A percentile compares a stretch with the other conserved stretches of the same genome.
Evolutionary conservation across 2,797 vertebrate species (phyloP).

Genomic region (Avahi laniger): DNA sequence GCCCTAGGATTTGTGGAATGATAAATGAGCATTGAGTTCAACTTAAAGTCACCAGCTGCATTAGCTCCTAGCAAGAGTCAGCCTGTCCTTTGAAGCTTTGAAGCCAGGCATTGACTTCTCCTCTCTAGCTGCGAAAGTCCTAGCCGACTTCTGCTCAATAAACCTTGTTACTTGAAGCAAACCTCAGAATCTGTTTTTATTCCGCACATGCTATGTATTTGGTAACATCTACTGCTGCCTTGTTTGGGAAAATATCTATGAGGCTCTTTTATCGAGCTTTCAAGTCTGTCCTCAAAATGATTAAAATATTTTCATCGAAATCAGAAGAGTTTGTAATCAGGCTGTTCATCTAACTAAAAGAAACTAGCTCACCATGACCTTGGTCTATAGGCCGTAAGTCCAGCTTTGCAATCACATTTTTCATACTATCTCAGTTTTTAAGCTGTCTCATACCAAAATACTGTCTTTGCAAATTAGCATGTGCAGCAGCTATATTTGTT

Average conservation of each 20-base stretch:
- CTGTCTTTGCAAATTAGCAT: neutral
- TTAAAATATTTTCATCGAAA: neutral
- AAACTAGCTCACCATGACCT: neutral
- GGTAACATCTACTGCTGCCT: neutral
- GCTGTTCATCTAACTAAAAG: neutral
- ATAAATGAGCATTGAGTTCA: neutral
- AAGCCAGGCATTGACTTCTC: neutral
- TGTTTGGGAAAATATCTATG: neutral
- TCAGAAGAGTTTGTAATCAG: neutral
- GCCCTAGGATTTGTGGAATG: neutral
- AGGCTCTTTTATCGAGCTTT: neutral
- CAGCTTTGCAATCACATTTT: neutral
- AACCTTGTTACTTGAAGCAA: neutral
- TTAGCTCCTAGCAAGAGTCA: neutral
- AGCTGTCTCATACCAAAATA: neutral
- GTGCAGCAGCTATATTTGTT: neutral
- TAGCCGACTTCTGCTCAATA: neutral
- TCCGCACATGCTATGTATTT: neutral
- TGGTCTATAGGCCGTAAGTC: rapidly evolving
- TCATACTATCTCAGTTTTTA: neutral
- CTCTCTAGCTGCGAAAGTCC: neutral
- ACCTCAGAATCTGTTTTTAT: neutral
- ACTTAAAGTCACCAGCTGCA: neutral
- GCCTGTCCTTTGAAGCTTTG: neutral
- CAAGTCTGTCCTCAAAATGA: neutral